phyloP scores from a whole-genome alignment of 2,797 vertebrate genomes.

The Clarias platycephalus region DNA sequence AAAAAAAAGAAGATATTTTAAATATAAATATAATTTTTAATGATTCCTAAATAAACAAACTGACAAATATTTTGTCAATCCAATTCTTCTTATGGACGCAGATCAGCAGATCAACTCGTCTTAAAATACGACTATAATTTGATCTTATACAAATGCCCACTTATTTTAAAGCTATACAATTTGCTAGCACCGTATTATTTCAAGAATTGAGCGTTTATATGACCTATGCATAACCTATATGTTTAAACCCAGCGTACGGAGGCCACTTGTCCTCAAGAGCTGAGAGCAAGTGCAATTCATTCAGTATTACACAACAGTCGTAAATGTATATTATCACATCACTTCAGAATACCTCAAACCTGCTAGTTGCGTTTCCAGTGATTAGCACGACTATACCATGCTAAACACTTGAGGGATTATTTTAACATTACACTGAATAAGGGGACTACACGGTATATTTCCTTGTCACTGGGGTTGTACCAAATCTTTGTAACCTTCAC shows the following conservation, averaged over 20 bases:
- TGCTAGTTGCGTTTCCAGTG: neutral
- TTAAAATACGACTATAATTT: neutral
- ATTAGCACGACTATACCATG: neutral
- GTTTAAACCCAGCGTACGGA: neutral
- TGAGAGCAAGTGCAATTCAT: conserved; percentile 8
- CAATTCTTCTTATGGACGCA: neutral
- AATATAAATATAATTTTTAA: neutral
- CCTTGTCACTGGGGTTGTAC: neutral
- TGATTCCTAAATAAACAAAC: neutral
- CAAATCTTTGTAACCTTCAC: neutral
- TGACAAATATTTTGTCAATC: neutral
- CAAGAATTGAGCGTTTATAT: neutral
- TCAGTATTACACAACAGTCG: neutral
- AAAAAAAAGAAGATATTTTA: neutral
- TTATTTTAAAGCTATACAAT: neutral
- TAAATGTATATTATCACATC: neutral
- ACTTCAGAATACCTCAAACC: neutral
- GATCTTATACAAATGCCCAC: neutral
- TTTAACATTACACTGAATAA: neutral
- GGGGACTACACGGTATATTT: neutral
- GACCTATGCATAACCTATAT: neutral
- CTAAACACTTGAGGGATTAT: neutral
- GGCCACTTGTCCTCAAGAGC: neutral
- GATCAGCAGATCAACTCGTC: neutral
- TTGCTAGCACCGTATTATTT: neutral